Base-by-base conservation (phyloP, 2,888 invertebrate genomes). In the Nebria brevicollis region DNA sequence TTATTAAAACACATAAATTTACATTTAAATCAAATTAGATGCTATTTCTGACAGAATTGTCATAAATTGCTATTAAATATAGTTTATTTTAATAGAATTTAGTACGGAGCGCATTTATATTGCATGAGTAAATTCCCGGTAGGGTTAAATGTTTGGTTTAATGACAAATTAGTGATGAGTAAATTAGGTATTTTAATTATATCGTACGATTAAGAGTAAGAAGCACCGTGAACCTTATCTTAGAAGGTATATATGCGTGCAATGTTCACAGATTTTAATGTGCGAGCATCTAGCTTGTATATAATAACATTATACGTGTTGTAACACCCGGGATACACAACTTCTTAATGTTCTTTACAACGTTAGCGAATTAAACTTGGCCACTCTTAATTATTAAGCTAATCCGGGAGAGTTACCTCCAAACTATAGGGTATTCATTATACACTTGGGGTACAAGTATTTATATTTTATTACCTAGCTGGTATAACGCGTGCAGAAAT, bases 301-400 rank as follows among this genome's bases (percentile, higher is more conserved):
- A 54, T 54, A 54, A 54, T 54, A 54, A 54, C 54, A 54, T 54
- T 54, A 54, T 54, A 54, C 54, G 54, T 54, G 54, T 13, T 13
- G 13, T 54, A 54, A 54, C 54, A 54, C 54, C 54, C 54, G 4
- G 54, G 54, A 8, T 54, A 54, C 54, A 54, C 54, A 70, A 70
- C 70, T 70, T 66, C 75, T 75, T 79, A 79, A 79, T 79, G 79
- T 79, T 75, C 75, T 77, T 77, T 77, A 77, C 77, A 77, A 11
- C 77, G 34, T 79, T 74, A 43, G 54, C 42, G 79, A 79, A 79
- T 79, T 74, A 75, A 79, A 79, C 68, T 66, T 66, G 79, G 66
- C 43, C 75, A 68, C 64, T 72, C 68, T 79, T 79, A 79, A 79
- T 79, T 79, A 79, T 79, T 79, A 79, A 79, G 74, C 68, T 79